Conservation (phyloP, 2,888 invertebrate species). For the Apodemia zela region DNA sequence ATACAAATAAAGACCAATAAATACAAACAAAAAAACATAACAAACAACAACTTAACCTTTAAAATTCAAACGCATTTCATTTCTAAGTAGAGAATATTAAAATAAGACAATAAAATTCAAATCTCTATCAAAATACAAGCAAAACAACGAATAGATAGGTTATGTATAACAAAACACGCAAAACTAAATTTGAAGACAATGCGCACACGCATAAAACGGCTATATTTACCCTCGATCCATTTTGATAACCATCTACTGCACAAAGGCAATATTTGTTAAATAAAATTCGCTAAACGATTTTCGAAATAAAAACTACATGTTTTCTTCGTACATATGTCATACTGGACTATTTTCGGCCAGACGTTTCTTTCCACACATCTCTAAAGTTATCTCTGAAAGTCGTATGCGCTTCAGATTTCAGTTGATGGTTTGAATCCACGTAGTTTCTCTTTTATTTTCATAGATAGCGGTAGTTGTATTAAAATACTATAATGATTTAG, state of each 20-base stretch:
- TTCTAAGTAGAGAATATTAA: neutral
- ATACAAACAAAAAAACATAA: neutral
- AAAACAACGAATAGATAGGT: conserved; percentile 47
- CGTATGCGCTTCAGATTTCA: conserved; percentile 35
- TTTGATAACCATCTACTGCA: conserved; percentile 53
- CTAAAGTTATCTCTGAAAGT: conserved; percentile 39
- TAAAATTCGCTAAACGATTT: conserved; percentile 60
- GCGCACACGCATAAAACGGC: conserved; percentile 38
- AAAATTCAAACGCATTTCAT: neutral
- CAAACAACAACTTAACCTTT: neutral
- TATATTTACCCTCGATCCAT: conserved; percentile 75
- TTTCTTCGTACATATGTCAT: conserved; percentile 74
- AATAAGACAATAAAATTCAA: neutral
- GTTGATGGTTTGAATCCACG: conserved; percentile 34
- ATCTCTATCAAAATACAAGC: conserved; percentile 3
- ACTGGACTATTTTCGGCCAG: conserved; percentile 73
- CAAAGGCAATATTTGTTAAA: conserved; percentile 48
- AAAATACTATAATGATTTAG: neutral
- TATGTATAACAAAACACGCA: conserved; percentile 58
- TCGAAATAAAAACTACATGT: conserved; percentile 76
- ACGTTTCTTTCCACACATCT: conserved; percentile 58
- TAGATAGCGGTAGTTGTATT: conserved; percentile 18
- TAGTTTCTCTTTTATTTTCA: neutral
- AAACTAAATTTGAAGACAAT: conserved; percentile 38
- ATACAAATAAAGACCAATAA: neutral